phyloP scores from a whole-genome alignment of 2,113 vertebrate genomes.

The Geococcyx californianus region DNA sequence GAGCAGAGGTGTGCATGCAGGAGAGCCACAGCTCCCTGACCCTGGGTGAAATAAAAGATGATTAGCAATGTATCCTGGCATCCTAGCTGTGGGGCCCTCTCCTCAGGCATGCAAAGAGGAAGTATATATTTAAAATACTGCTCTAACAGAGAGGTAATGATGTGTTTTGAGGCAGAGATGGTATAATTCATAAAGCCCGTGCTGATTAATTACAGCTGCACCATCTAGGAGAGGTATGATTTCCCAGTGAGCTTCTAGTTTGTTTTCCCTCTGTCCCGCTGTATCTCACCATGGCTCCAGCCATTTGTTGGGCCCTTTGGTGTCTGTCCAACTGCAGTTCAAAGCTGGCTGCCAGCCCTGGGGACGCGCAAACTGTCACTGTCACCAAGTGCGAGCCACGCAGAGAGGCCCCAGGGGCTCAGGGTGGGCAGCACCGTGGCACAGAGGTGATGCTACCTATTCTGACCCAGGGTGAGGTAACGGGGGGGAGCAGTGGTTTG shows the following conservation, averaged over 20 bases:
- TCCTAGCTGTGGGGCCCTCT: background rate
- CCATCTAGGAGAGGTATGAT: conserved; percentile 34
- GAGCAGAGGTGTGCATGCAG: background rate
- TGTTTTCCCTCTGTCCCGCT: background rate
- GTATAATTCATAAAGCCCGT: conserved; percentile 34
- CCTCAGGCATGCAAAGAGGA: background rate
- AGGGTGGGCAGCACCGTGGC: background rate
- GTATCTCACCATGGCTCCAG: background rate
- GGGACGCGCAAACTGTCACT: background rate
- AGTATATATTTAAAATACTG: conserved; percentile 11
- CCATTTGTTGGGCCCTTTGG: background rate
- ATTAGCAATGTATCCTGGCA: background rate
- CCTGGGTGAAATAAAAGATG: background rate
- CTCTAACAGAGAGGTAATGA: conserved; percentile 43
- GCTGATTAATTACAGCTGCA: conserved; percentile 52
- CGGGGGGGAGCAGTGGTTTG: background rate
- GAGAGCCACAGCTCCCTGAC: background rate
- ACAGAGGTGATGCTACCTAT: background rate
- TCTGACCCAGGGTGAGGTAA: background rate
- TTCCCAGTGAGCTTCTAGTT: conserved; percentile 31
- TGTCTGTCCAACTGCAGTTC: background rate
- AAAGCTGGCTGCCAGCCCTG: background rate
- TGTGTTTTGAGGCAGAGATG: conserved; percentile 55
- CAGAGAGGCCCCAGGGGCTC: background rate
- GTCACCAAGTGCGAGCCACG: background rate